Base-by-base conservation (phyloP, 2,113 vertebrate genomes). In the Phycodurus eques region DNA sequence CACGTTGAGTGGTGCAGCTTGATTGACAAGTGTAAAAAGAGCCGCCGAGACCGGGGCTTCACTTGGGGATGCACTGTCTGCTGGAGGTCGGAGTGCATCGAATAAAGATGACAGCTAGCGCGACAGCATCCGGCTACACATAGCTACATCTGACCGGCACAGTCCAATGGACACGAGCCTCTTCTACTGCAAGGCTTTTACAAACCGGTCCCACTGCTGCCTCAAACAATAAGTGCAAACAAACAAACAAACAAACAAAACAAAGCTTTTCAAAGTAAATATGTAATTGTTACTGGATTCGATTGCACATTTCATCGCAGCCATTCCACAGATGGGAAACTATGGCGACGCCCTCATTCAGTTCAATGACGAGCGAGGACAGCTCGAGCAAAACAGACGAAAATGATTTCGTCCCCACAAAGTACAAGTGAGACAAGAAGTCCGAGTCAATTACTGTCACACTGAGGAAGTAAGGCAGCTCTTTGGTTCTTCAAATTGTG, bases 121-220 rank as follows among this genome's bases (percentile, higher is more conserved):
- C n/a, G 7, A 51, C 71, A 88, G 88, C 73, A 82, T 87, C 22
- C 86, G 35, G 75, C n/a, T n/a, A 79, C 19, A 83, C 80, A 71
- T 83, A 86, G 73, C 78, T 72, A 49, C 13, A 12, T 49, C 47
- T 14, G 84, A 39, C 80, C 89, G 20, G 86, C 84, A 19, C 73
- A 89, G 35, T 69, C 54, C 74, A 27, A 87, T 90, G 85, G 85
- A 87, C 13, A 83, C 56, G 4, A 74, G 64, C 46, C 7, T 74
- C 2, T 67, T 82, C 88, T 89, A 86, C 1, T 9, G 47, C 47
- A 11, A 56, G 10, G 46, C 15, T 62, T 62, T 35, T 15, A 15
- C 53, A 9, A 2, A 7, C 54, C 9, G 1, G n/a, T 56, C 3
- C n/a, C 10, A 53, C 49, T 20, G 17, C 13, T 20, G 49, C 5